phyloP scores from a whole-genome alignment of 2,888 invertebrate species.

The Stegophylla sp. region DNA sequence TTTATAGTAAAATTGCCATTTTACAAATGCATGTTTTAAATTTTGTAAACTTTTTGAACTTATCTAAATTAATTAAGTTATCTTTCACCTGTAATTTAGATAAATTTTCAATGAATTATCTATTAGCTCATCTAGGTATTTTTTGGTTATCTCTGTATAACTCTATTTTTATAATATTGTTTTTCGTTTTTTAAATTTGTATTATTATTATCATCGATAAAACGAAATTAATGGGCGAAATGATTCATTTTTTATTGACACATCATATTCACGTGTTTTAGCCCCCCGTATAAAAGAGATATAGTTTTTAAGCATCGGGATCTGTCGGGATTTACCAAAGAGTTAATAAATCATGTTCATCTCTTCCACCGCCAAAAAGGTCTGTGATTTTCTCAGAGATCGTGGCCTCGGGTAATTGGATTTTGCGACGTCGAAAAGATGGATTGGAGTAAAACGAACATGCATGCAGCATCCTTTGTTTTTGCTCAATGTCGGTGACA shows the following conservation, averaged over 20 bases:
- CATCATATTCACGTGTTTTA: not conserved
- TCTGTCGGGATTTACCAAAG: constrained; percentile 35
- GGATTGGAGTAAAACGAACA: constrained; percentile 47
- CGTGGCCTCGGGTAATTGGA: constrained; percentile 55
- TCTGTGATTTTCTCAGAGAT: constrained; percentile 9
- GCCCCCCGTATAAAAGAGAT: not conserved
- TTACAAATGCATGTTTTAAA: too few relatives aligned
- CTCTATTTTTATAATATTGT: too few relatives aligned
- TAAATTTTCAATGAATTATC: too few relatives aligned
- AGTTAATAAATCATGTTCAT: constrained; percentile 56
- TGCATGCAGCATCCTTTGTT: constrained; percentile 36
- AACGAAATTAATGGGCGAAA: too few relatives aligned
- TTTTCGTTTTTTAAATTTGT: too few relatives aligned
- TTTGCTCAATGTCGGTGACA: constrained; percentile 23
- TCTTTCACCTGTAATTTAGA: too few relatives aligned
- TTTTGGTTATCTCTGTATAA: too few relatives aligned
- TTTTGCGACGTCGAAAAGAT: constrained; percentile 56
- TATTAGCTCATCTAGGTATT: too few relatives aligned
- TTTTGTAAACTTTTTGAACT: too few relatives aligned
- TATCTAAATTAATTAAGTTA: too few relatives aligned
- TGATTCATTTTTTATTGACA: not conserved
- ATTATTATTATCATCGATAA: too few relatives aligned
- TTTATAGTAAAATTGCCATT: too few relatives aligned
- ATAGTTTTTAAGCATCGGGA: not conserved
- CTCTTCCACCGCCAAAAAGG: constrained; percentile 42